Conservation (phyloP, 2,113 vertebrate genomes). For the Coturnix japonica region DNA sequence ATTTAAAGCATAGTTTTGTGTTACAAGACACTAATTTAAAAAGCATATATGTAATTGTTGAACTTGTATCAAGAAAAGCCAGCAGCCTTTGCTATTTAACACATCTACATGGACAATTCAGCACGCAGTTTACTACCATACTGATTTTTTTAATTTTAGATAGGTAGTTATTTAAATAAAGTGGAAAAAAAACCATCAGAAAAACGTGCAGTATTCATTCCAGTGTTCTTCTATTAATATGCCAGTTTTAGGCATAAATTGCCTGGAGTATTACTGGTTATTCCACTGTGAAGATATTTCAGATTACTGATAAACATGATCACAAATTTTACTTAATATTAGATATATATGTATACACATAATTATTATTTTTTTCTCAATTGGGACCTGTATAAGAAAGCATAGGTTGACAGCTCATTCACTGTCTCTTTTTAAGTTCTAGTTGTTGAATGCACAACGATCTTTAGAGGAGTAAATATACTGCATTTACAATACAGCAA, state of each 20-base stretch:
- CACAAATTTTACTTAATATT: neutral
- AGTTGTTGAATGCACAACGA: neutral
- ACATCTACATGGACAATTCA: neutral
- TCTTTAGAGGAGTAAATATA: neutral
- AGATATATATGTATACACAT: neutral
- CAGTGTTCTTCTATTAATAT: neutral
- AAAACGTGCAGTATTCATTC: neutral
- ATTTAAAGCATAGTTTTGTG: neutral
- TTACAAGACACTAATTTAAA: neutral
- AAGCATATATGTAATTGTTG: neutral
- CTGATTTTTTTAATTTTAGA: neutral
- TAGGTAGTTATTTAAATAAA: neutral
- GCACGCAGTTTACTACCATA: neutral
- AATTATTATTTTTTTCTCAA: neutral
- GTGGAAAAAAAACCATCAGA: neutral
- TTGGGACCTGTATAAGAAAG: neutral
- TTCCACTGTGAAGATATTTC: neutral
- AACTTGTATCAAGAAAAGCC: neutral
- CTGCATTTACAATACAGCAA: neutral
- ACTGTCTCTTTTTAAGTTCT: neutral
- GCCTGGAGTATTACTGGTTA: neutral
- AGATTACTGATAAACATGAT: neutral
- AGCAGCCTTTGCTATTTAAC: neutral
- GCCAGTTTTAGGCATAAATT: neutral
- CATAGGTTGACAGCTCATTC: neutral